Evolutionary conservation across 2,888 invertebrate species (phyloP), one percentile per base, ranked within the genome.

Genomic region (Leistus spinibarbis): DNA sequence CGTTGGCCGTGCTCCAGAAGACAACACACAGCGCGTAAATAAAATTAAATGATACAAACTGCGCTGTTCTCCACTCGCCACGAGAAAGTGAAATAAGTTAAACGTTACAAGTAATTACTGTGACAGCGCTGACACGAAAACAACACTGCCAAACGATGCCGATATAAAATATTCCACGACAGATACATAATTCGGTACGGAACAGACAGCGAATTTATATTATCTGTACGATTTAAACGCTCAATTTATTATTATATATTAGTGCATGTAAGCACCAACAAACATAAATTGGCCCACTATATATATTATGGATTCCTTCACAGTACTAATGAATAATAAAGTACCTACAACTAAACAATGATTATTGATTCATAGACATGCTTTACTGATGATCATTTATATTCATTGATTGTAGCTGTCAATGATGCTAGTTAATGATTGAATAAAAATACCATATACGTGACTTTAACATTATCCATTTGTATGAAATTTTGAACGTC

Each of bases 11-110:
- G 17, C 56, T 69, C 69, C 75, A 75, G 22, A 20, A 74, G 73
- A 67, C 67, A 62, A 27, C 70, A 27, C 27, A 40, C 10, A 27
- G 20, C 70, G 72, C 73, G 69, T 72, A 75, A 75, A 75, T 75
- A 75, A 75, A 68, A 64, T 75, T 68, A 75, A 75, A 75, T 75
- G 75, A 69, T 75, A 69, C 75, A 75, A 69, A 74, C 63, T 68
- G 63, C 74, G 63, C 54, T 54, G 63, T 13, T 22, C 20, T n/a
- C 9, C 22, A 20, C 62, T 60, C 16, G 53, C 64, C 60, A 73
- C 70, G 56, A 24, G 66, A 72, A 69, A 69, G 69, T 63, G 63
- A 69, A 75, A 75, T 75, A 75, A 69, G 75, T 69, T 75, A 69
- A 68, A 69, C 69, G 75, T 24, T 75, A 75, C 75, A 75, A 54